Base-by-base conservation (phyloP, 2,888 invertebrate genomes). In the Pyrocoelia pectoralis region DNA sequence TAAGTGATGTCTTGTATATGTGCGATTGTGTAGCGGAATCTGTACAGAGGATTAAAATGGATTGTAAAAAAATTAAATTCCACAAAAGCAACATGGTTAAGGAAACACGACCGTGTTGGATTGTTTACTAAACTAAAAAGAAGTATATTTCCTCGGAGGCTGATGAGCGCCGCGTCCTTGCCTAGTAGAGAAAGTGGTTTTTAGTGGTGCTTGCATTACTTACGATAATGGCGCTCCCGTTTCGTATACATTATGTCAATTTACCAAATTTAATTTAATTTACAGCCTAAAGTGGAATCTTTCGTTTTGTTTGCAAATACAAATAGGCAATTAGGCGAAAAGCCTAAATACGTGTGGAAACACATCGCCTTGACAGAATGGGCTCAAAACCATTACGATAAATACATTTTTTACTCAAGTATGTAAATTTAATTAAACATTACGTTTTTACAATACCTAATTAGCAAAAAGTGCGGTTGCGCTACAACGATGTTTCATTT, bases 111-210 rank as follows among this genome's bases (percentile, higher is more conserved):
- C 61, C 48, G 56, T 49, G 58, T 57, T 29, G 50, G 58, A 67
- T 54, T 57, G 50, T 14, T 56, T 54, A 56, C 56, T 60, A 57
- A 63, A 67, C 65, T 60, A 51, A 62, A 24, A 56, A 50, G 17
- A 65, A 48, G 65, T 56, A 61, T 60, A 67, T 61, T 69, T 65
- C 63, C 61, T 55, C 58, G 60, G 61, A 61, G 67, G 67, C 67
- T 68, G 66, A 64, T 64, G 59, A 56, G 61, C 48, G 57, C 65
- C 48, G 57, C 65, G 68, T 61, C 70, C 68, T 70, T 68, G 68
- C 52, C 18, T 54, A 24, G 51, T 56, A 62, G 70, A 70, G 70
- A 70, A 70, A 70, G 70, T 70, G 58, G 70, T 69, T 69, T 24
- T 61, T 62, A 43, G 41, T 24, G 56, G 58, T 56, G 58, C 38